Evolutionary conservation across 2,113 vertebrate genomes (phyloP).

Genomic region (Nibea coibor): DNA sequence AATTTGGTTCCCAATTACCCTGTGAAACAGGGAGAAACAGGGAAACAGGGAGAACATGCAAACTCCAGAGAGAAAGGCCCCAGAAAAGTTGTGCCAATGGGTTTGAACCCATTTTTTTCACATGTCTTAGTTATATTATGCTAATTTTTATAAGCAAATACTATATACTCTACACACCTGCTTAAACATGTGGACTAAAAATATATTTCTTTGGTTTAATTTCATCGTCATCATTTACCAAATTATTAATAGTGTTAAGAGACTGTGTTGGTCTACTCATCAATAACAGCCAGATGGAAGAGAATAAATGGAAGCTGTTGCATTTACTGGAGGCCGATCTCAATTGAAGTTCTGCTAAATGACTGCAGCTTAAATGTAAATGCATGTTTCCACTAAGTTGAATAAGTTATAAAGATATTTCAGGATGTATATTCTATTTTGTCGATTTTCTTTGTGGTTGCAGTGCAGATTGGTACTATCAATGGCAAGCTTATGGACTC

Average conservation of each 20-base stretch:
- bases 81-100: no score
- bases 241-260: neutral
- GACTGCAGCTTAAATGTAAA: conserved; percentile 42
- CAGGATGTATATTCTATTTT: neutral
- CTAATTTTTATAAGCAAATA: neutral
- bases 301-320: neutral
- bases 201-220: neutral
- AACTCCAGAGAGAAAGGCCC: no score
- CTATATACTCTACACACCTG: neutral
- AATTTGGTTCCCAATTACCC: no score
- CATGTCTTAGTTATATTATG: neutral
- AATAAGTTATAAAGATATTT: conserved; percentile 2
- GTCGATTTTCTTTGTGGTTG: neutral
- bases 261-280: neutral
- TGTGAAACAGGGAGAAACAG: no score
- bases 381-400: conserved; percentile 1
- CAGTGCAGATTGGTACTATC: neutral
- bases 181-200: neutral
- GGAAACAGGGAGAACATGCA: no score
- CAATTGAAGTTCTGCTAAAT: conserved; percentile 18
- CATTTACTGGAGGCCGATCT: conserved; percentile 7
- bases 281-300: neutral
- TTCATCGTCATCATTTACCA: neutral
- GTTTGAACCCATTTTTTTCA: neutral
- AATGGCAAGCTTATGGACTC: conserved; percentile 1